Percentiles rank a stretch among this genome's conserved stretches.
These are phyloP conservation scores for Eueremaeus valkanovi DNA, from an alignment of 2,888 invertebrate genomes.

Conservation along the genomic window DNA sequence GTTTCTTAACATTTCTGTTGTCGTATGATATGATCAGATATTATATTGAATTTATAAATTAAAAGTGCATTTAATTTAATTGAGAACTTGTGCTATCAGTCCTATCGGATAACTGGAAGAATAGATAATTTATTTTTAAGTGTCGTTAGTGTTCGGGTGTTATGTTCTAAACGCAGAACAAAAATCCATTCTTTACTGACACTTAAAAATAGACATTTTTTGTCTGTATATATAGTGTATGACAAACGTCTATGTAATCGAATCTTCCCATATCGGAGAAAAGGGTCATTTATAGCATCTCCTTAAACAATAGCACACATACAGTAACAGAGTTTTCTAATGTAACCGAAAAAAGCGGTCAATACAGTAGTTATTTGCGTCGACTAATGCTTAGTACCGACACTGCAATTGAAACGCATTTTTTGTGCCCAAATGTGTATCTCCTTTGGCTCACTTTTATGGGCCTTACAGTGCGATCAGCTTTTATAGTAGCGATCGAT, in stretches of 20 bases:
- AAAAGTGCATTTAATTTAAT: no score
- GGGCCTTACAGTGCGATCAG: neutral
- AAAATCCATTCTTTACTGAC: neutral
- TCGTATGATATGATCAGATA: no score
- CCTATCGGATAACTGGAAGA: no score
- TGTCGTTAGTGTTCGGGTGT: neutral
- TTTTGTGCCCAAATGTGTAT: neutral
- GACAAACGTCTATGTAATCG: neutral
- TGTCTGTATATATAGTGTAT: no score
- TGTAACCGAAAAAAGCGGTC: neutral
- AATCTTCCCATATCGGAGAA: neutral
- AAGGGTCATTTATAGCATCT: neutral
- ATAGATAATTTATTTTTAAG: neutral
- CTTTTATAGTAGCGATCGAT: constrained; percentile 2
- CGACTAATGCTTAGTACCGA: neutral
- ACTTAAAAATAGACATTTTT: neutral
- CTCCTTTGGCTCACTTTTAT: neutral
- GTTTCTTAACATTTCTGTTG: no score
- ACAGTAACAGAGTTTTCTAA: neutral
- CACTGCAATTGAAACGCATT: neutral
- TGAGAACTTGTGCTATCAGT: no score
- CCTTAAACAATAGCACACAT: neutral
- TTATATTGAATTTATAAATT: no score
- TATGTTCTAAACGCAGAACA: neutral
- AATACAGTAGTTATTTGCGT: neutral